phyloP scores from a whole-genome alignment of 1,140 invertebrate species.

The Atta colombica region DNA sequence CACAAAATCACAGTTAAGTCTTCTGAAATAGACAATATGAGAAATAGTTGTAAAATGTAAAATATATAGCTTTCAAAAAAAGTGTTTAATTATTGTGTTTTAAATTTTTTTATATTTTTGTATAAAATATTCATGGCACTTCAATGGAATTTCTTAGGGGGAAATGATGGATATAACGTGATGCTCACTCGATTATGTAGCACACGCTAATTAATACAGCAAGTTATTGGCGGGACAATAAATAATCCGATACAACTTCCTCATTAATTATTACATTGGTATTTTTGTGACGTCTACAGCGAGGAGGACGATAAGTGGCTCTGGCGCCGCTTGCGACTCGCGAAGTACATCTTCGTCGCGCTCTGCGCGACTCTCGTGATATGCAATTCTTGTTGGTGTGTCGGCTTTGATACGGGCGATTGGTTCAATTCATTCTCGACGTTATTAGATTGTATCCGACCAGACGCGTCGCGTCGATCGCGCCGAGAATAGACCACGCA shows the following conservation, averaged over 20 bases:
- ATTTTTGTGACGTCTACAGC: slow-evolving; percentile 5
- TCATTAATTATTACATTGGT: slow-evolving; percentile 41
- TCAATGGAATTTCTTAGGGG: neutral
- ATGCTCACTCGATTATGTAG: neutral
- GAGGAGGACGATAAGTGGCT: slow-evolving; percentile 21
- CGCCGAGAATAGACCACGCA: neutral
- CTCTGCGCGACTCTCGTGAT: slow-evolving; percentile 20
- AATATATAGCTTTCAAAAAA: too few relatives aligned
- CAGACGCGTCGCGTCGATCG: neutral
- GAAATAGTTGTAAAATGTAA: too few relatives aligned
- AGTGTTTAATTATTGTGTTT: too few relatives aligned
- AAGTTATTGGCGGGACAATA: neutral
- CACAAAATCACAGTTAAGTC: too few relatives aligned
- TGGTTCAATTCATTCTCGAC: slow-evolving; percentile 58
- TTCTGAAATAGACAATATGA: too few relatives aligned
- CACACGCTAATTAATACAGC: slow-evolving; percentile 1
- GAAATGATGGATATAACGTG: neutral
- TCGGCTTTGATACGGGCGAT: slow-evolving; percentile 58
- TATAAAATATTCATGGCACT: neutral
- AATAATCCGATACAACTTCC: slow-evolving; percentile 23
- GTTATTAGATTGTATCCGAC: slow-evolving; percentile 43
- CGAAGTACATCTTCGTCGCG: slow-evolving; percentile 21
- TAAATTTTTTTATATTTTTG: neutral
- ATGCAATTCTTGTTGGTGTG: neutral
- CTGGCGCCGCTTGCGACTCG: slow-evolving; percentile 17